Percentiles rank a stretch among this genome's conserved stretches.
Evolutionary conservation across 2,113 vertebrate genomes (phyloP).

Genomic region (Petaurus breviceps): DNA sequence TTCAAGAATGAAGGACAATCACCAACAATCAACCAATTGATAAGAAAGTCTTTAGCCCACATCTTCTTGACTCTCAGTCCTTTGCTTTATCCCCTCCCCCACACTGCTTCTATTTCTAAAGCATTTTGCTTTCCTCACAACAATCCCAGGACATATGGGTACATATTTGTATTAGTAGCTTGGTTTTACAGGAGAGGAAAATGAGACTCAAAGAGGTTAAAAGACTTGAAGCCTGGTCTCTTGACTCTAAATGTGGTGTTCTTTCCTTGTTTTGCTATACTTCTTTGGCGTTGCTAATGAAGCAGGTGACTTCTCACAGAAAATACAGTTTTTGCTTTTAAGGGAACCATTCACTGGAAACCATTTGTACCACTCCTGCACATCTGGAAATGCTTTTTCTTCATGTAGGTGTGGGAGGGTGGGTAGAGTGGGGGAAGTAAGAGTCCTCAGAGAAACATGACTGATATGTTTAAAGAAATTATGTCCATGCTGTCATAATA

Average conservation of each 20-base stretch:
- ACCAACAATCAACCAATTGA: background rate
- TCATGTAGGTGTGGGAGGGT: background rate
- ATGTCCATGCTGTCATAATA: background rate
- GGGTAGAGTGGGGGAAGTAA: background rate
- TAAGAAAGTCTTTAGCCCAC: background rate
- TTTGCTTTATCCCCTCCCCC: background rate
- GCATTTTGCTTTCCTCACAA: background rate
- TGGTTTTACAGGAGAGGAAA: background rate
- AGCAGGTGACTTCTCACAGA: background rate
- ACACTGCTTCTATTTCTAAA: background rate
- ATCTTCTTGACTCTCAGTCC: background rate
- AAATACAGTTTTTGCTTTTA: background rate
- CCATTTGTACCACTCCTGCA: background rate
- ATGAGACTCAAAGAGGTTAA: background rate
- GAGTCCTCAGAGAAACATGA: background rate
- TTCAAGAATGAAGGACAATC: too few species aligned
- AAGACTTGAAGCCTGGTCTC: background rate
- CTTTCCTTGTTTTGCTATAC: background rate
- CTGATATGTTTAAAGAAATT: background rate
- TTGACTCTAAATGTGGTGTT: background rate
- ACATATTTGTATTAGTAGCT: background rate
- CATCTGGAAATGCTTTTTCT: background rate
- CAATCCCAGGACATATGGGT: background rate
- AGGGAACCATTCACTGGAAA: background rate
- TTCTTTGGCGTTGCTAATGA: background rate